phyloP scores from a whole-genome alignment of 2,113 vertebrate genomes.

The Phasianus colchicus region DNA sequence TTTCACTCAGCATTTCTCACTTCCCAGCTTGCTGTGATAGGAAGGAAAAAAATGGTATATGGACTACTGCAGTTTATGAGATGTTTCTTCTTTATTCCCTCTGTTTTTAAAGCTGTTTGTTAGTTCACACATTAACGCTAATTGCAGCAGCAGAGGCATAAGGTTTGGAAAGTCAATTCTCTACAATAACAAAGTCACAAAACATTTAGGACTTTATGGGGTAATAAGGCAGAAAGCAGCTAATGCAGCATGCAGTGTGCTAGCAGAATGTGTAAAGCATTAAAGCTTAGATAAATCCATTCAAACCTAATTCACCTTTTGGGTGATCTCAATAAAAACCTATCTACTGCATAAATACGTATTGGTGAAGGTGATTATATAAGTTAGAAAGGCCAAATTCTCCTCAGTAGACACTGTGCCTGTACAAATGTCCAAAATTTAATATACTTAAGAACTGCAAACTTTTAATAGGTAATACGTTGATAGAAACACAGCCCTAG shows the following conservation, averaged over 20 bases:
- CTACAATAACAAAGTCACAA: background rate
- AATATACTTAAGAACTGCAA: background rate
- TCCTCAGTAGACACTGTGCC: background rate
- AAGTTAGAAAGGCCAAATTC: slow-evolving; percentile 12
- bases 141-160: slow-evolving; percentile 37
- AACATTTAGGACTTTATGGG: slow-evolving; percentile 29
- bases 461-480: background rate
- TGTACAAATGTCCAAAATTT: background rate
- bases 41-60: background rate
- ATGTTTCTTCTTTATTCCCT: background rate
- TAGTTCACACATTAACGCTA: slow-evolving; percentile 44
- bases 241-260: slow-evolving; percentile 3
- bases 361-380: background rate
- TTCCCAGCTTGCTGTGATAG: background rate
- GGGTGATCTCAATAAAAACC: background rate
- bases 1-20: background rate
- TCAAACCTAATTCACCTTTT: slow-evolving; percentile 32
- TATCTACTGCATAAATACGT: background rate
- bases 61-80: background rate
- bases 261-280: background rate
- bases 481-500: background rate
- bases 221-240: slow-evolving; percentile 51
- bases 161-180: slow-evolving; percentile 39
- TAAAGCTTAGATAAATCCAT: slow-evolving; percentile 14
- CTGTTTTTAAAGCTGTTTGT: slow-evolving; percentile 7